phyloP scores from a whole-genome alignment of 37 sponge, comb jelly and placozoan genomes.

The Aplysina aerophoba region DNA sequence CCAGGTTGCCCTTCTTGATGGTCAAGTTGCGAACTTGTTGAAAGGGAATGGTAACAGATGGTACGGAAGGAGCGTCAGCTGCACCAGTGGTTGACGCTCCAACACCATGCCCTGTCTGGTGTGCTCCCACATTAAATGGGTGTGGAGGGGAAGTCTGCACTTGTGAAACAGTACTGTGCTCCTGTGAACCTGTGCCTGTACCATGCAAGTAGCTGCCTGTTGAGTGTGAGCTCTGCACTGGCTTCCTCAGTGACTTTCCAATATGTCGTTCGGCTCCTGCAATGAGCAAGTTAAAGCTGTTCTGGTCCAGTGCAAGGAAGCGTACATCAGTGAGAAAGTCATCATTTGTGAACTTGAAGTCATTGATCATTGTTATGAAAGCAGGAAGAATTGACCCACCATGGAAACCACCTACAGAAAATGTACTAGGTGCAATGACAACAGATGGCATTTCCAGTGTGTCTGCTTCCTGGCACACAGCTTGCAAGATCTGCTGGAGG shows the following conservation, averaged over 20 bases:
- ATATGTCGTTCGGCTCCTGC: background rate
- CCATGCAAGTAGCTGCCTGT: background rate
- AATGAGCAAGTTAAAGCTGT: background rate
- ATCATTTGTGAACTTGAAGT: constrained; percentile 19
- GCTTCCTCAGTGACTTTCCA: background rate
- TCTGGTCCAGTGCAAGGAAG: background rate
- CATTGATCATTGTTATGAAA: background rate
- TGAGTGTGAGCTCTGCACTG: background rate
- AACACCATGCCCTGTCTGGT: too few species aligned
- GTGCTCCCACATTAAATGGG: too few species aligned
- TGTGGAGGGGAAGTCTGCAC: too few species aligned
- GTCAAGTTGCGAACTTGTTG: constrained; percentile 43
- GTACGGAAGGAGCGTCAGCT: too few species aligned
- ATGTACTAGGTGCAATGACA: constrained; percentile 25
- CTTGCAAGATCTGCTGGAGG: constrained; percentile 32
- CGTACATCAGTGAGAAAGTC: constrained; percentile 18
- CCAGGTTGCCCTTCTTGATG: constrained; percentile 58
- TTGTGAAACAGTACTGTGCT: too few species aligned
- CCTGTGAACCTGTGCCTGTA: background rate
- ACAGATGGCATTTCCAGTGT: constrained; percentile 32
- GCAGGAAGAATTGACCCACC: background rate
- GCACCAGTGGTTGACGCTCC: too few species aligned
- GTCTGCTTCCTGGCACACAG: constrained; percentile 36
- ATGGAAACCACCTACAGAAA: constrained; percentile 17
- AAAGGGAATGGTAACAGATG: background rate